Percentiles rank a stretch among this genome's conserved stretches.
These are phyloP conservation scores for Psittacula echo DNA, from an alignment of 2,797 vertebrate species.

Conservation along the genomic window DNA sequence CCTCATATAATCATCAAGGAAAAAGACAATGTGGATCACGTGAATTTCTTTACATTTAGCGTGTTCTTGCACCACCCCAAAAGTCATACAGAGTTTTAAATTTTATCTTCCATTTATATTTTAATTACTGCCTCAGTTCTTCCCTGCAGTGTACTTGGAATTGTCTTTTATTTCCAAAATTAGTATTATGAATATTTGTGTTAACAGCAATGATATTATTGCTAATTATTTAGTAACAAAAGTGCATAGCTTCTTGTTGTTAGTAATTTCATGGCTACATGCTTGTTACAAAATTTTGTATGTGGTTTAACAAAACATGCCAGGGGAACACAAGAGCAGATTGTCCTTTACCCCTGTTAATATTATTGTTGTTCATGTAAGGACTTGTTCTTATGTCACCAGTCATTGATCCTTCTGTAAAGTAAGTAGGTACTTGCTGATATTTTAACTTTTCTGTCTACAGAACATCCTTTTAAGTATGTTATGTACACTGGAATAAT, in stretches of 20 bases:
- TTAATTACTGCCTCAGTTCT: background rate
- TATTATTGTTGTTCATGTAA: background rate
- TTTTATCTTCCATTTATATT: background rate
- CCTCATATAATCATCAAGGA: too few relatives aligned
- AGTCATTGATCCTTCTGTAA: background rate
- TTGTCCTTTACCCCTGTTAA: background rate
- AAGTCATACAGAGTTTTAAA: background rate
- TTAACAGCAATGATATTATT: background rate
- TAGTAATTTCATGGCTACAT: background rate
- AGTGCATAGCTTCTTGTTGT: background rate
- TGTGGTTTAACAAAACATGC: background rate
- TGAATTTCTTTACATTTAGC: background rate
- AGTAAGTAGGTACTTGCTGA: background rate
- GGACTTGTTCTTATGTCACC: background rate
- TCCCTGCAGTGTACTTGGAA: background rate
- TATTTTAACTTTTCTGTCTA: background rate
- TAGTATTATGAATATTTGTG: background rate
- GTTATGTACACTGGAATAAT: background rate
- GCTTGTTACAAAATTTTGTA: background rate
- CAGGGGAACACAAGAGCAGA: background rate
- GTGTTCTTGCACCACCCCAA: background rate
- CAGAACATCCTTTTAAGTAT: background rate
- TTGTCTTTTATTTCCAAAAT: background rate
- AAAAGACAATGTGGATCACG: background rate
- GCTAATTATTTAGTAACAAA: background rate